phyloP scores from a whole-genome alignment of 2,113 vertebrate species.

The Murina feae region DNA sequence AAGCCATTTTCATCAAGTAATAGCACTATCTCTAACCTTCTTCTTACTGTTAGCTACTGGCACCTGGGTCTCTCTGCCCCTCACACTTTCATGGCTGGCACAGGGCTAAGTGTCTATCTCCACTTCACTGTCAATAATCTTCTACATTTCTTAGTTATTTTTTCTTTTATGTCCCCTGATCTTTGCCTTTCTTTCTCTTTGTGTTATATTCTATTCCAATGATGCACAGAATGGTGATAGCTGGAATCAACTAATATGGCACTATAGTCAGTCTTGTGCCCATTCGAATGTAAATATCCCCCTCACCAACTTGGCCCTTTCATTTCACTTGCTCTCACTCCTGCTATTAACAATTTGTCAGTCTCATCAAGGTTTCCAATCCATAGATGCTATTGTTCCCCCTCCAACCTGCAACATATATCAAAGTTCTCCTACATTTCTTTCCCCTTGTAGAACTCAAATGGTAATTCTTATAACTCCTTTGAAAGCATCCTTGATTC shows the following conservation, averaged over 20 bases:
- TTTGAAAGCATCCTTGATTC: not conserved
- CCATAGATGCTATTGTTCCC: not conserved
- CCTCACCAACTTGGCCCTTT: not conserved
- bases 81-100: not conserved
- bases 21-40: not conserved
- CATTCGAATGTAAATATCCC: not conserved
- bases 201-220: not conserved
- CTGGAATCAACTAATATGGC: not conserved
- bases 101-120: not conserved
- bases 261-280: not conserved
- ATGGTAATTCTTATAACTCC: not conserved
- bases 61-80: not conserved
- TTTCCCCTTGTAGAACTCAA: not conserved
- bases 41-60: not conserved
- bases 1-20: not conserved
- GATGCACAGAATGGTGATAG: not conserved
- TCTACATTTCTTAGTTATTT: not conserved
- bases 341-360: not conserved
- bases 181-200: not conserved
- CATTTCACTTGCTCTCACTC: not conserved
- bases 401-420: not conserved
- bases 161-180: not conserved
- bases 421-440: not conserved
- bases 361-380: not conserved
- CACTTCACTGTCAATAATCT: not conserved